Evolutionary conservation across 2,113 vertebrate genomes (phyloP).

Genomic region (Clinocottus analis): DNA sequence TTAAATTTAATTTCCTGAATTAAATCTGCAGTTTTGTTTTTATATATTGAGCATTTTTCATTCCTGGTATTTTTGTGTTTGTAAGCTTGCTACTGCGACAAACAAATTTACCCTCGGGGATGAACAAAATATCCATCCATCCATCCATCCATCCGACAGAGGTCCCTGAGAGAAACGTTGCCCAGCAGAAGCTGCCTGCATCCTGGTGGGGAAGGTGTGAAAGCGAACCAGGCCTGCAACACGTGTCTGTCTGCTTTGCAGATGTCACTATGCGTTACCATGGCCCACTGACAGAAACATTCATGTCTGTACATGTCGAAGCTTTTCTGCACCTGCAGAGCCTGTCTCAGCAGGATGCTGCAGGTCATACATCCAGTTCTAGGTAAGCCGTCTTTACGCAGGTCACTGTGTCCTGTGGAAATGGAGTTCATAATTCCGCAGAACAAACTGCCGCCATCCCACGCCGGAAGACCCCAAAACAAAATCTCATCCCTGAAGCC

Average conservation of each 20-base stretch:
- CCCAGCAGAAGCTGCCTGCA: neutral
- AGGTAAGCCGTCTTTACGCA: constrained; percentile 54
- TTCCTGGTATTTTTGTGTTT: too few relatives aligned
- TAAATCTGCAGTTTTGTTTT: too few relatives aligned
- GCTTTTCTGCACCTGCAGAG: constrained; percentile 32
- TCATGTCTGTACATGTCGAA: neutral
- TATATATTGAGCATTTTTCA: too few relatives aligned
- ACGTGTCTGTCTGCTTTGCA: constrained; percentile 1
- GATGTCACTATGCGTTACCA: neutral
- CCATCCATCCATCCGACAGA: too few relatives aligned
- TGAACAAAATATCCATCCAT: too few relatives aligned
- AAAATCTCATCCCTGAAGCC: constrained; percentile 45
- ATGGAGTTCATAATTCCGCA: constrained; percentile 59
- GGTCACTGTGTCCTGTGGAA: constrained; percentile 49
- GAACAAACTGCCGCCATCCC: constrained; percentile 40
- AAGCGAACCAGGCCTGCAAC: neutral
- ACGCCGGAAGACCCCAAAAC: constrained; percentile 56
- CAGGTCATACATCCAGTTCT: constrained; percentile 57
- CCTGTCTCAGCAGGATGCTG: neutral
- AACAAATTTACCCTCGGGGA: too few relatives aligned
- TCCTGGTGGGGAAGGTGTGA: neutral
- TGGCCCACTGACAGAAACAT: constrained; percentile 6
- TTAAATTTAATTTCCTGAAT: too few relatives aligned
- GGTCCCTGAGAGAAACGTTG: neutral
- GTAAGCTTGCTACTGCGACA: too few relatives aligned